These are phyloP conservation scores for Hippocampus mohnikei DNA, from an alignment of 2,113 vertebrate species.

Conservation along the genomic window DNA sequence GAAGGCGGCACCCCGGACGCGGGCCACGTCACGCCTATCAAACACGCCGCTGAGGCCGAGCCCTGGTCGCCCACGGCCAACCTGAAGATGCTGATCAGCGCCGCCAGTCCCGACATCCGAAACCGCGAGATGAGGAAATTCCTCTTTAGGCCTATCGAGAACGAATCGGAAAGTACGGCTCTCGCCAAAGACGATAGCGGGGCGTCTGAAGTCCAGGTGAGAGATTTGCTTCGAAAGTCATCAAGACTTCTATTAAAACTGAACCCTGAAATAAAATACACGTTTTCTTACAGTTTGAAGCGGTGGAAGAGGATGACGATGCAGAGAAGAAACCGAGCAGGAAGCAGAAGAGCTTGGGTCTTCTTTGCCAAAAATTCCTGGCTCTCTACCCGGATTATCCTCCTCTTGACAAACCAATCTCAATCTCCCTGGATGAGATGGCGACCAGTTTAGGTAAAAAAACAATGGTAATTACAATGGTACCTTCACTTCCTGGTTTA, in stretches of 20 bases:
- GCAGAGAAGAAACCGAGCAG: constrained; percentile 87
- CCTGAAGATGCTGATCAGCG: constrained; percentile 93
- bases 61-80: constrained; percentile 95
- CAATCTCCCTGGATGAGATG: constrained; percentile 93
- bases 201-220: constrained; percentile 75
- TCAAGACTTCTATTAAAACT: not conserved
- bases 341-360: constrained; percentile 93
- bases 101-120: constrained; percentile 89
- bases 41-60: constrained; percentile 75
- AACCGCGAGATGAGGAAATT: constrained; percentile 90
- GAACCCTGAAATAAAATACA: not conserved
- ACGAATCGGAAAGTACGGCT: constrained; percentile 49
- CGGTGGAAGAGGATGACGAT: constrained; percentile 76
- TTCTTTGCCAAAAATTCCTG: constrained; percentile 92
- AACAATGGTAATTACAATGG: not conserved
- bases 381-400: constrained; percentile 90
- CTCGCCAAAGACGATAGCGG: constrained; percentile 17
- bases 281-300: constrained; percentile 64
- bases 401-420: constrained; percentile 77
- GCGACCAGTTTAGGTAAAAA: constrained; percentile 82
- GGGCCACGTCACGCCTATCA: constrained; percentile 82
- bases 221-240: not conserved
- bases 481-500: not conserved
- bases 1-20: constrained; percentile 74
- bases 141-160: constrained; percentile 84